Evolutionary conservation across 2,797 vertebrate species (phyloP).

Genomic region (Diplodus sargus): DNA sequence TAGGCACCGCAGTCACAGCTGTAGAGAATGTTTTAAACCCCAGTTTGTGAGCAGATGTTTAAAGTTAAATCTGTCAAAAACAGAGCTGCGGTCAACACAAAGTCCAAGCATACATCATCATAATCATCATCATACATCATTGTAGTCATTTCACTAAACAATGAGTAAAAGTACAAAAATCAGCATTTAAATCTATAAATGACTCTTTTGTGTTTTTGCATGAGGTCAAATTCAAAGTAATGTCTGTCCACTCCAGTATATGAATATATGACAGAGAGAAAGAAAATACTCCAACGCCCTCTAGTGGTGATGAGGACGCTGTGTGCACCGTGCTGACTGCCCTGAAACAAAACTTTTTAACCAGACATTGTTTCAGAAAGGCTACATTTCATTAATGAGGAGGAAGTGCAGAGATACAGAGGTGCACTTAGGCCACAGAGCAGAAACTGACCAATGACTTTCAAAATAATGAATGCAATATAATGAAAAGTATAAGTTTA

Average conservation of each 20-base stretch:
- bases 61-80: not conserved
- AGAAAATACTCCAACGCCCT: slow-evolving; percentile 45
- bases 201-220: not conserved
- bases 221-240: not conserved
- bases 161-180: not conserved
- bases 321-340: not conserved
- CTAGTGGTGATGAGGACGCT: slow-evolving; percentile 48
- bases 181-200: not conserved
- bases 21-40: not conserved
- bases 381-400: not conserved
- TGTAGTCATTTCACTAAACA: not conserved
- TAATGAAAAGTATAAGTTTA: not conserved
- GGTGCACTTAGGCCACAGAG: not conserved
- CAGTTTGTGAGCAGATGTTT: not conserved
- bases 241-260: not conserved
- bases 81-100: not conserved
- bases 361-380: slow-evolving; percentile 1
- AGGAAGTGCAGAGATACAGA: not conserved
- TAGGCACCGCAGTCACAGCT: not conserved
- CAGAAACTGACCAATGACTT: not conserved
- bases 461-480: not conserved
- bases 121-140: no score
- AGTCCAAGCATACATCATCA: not conserved
- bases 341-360: no score
- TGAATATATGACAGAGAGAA: not conserved